phyloP scores from a whole-genome alignment of 2,113 vertebrate genomes.

The Oceanodroma tethys region DNA sequence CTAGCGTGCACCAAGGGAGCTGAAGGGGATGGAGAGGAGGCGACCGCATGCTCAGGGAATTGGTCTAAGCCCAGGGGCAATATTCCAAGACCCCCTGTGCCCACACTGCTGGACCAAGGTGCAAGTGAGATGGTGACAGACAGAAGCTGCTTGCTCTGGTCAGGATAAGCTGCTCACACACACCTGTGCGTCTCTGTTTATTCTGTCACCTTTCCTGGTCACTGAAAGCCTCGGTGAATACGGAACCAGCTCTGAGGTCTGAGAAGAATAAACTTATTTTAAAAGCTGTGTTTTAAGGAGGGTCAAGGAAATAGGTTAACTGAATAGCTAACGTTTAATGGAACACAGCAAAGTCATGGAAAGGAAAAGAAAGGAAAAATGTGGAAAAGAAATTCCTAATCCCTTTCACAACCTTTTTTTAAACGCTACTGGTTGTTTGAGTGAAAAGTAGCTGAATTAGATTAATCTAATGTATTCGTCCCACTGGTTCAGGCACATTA shows the following conservation, averaged over 20 bases:
- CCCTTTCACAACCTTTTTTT: background rate
- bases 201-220: background rate
- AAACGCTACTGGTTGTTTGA: background rate
- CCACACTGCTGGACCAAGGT: background rate
- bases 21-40: background rate
- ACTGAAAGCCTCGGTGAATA: background rate
- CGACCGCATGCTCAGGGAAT: fast-evolving
- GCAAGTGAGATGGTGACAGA: background rate
- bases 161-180: background rate
- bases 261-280: background rate
- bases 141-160: fast-evolving
- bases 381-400: constrained; percentile 5
- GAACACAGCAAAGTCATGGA: background rate
- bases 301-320: background rate
- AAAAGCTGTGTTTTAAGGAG: background rate
- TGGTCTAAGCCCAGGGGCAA: background rate
- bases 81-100: background rate
- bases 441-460: constrained; percentile 41
- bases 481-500: constrained; percentile 15
- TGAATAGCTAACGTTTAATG: background rate
- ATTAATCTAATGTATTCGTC: constrained; percentile 27
- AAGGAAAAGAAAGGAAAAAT: background rate
- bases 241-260: background rate
- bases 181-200: background rate
- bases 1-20: background rate